These are phyloP conservation scores for Xestia xanthographa DNA, from an alignment of 2,888 invertebrate genomes.

Conservation along the genomic window DNA sequence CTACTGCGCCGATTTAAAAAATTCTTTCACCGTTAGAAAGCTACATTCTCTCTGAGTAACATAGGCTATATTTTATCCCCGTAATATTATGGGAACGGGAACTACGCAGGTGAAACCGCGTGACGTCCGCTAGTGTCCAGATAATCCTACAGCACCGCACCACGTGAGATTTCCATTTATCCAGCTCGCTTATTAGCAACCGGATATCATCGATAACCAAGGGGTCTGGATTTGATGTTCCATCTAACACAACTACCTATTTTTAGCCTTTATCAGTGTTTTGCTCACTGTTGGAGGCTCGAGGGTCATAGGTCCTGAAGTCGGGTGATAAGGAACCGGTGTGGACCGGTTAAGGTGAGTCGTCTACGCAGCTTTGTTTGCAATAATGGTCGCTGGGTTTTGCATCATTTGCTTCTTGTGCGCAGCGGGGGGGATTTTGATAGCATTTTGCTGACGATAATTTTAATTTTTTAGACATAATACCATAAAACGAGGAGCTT, in stretches of 20 bases:
- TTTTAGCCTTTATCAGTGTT: constrained; percentile 60
- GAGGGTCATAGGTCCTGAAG: constrained; percentile 50
- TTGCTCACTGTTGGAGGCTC: constrained; percentile 54
- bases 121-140: no score
- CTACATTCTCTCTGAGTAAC: no score
- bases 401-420: constrained; percentile 44
- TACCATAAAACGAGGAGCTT: no score
- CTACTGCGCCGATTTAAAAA: no score
- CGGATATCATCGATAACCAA: constrained; percentile 36
- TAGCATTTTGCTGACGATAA: neutral
- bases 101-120: no score
- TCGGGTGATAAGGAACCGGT: constrained; percentile 59
- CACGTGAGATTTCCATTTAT: neutral
- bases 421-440: constrained; percentile 10
- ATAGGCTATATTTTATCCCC: no score
- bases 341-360: constrained; percentile 47
- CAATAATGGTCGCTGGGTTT: constrained; percentile 27
- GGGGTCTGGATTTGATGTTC: constrained; percentile 48
- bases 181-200: constrained; percentile 2
- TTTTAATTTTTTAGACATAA: no score
- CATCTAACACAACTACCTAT: constrained; percentile 49
- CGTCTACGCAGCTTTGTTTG: constrained; percentile 32
- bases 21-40: no score
- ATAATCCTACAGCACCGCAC: neutral
- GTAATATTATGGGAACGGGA: no score